Evolutionary conservation across 2,888 invertebrate species (phyloP).

Genomic region (Micropterix aruncella): DNA sequence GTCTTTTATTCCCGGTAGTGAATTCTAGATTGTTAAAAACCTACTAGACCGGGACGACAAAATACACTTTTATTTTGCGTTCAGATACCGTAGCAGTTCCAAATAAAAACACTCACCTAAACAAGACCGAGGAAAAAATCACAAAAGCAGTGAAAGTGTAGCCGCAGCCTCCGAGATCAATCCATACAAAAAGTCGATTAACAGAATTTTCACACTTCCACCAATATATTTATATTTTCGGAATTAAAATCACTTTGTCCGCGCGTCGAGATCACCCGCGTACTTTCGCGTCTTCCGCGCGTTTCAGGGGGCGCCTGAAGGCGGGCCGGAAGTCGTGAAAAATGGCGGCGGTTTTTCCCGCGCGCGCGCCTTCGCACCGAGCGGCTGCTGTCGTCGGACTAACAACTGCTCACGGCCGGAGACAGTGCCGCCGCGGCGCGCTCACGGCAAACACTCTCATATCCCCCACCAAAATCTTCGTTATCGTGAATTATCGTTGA

Average conservation of each 20-base stretch:
- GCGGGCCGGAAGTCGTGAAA: not conserved
- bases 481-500: too few species aligned
- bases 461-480: not conserved
- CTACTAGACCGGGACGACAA: too few species aligned
- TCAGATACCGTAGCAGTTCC: too few species aligned
- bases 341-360: not conserved
- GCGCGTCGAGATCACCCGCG: not conserved
- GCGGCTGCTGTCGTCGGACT: not conserved
- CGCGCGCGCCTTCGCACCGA: not conserved
- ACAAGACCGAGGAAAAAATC: not conserved
- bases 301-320: not conserved
- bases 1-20: too few species aligned
- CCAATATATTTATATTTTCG: too few species aligned
- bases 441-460: not conserved
- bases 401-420: not conserved
- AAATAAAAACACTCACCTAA: not conserved
- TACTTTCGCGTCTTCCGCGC: not conserved
- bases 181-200: too few species aligned
- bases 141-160: not conserved
- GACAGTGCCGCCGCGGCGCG: not conserved
- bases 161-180: not conserved
- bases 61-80: too few species aligned
- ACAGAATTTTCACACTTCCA: too few species aligned
- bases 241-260: not conserved
- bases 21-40: too few species aligned